Evolutionary conservation across 92 coral and sea anemone species (phyloP).

Genomic region (Phymanthus crucifer): DNA sequence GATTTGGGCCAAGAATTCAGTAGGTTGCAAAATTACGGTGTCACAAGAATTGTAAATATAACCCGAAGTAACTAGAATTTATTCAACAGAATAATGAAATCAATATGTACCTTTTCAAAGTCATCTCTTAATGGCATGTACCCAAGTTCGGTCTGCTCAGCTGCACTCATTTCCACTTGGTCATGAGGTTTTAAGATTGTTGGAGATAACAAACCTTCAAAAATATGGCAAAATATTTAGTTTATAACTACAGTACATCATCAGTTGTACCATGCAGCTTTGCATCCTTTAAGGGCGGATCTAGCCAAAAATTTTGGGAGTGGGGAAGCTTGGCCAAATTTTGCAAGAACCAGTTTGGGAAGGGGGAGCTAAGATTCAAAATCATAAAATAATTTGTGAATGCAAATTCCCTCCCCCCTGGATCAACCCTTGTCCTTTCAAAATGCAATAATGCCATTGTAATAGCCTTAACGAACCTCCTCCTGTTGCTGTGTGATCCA

Average conservation of each 20-base stretch:
- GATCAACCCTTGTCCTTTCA: too few species aligned
- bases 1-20: too few species aligned
- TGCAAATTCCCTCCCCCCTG: too few species aligned
- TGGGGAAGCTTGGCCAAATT: too few species aligned
- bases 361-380: too few species aligned
- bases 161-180: conserved; percentile 80
- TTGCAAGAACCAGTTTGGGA: too few species aligned
- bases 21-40: too few species aligned
- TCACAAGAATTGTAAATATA: too few species aligned
- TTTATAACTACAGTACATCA: neutral
- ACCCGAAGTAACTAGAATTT: neutral
- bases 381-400: too few species aligned
- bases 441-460: neutral
- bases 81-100: neutral
- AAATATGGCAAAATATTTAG: neutral
- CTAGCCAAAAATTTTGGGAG: too few species aligned
- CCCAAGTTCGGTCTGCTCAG: conserved; percentile 96
- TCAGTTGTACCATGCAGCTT: too few species aligned
- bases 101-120: conserved; percentile 79
- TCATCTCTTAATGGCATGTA: conserved; percentile 98
- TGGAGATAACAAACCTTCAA: conserved; percentile 85
- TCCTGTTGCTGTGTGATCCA: conserved; percentile 78
- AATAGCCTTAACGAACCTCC: conserved; percentile 68
- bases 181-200: conserved; percentile 86
- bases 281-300: too few species aligned